phyloP scores from a whole-genome alignment of 1,140 invertebrate genomes.

The Drosophila equinoxialis region DNA sequence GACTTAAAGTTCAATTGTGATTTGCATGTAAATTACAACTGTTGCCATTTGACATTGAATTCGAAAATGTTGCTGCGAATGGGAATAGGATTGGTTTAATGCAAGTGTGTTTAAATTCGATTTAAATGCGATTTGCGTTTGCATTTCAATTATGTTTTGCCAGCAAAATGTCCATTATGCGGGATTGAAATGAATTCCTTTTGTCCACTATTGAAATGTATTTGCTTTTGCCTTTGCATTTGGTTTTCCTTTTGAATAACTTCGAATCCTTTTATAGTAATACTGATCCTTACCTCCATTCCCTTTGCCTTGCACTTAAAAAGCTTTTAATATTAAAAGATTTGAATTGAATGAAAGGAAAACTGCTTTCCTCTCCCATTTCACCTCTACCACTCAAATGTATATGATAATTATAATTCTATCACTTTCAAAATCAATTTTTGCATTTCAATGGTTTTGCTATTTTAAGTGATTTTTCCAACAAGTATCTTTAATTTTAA shows the following conservation, averaged over 20 bases:
- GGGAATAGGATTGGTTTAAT: slow-evolving; percentile 4
- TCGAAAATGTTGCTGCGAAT: slow-evolving; percentile 4
- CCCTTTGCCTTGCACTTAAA: slow-evolving; percentile 30
- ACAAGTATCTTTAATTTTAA: slow-evolving; percentile 8
- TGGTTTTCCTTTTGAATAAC: slow-evolving; percentile 18
- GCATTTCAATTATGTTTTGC: slow-evolving; percentile 53
- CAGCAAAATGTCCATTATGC: slow-evolving; percentile 44
- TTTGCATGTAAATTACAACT: slow-evolving; percentile 7
- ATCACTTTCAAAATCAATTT: slow-evolving; percentile 10
- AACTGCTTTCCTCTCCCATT: background rate
- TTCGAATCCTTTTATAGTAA: slow-evolving; percentile 34
- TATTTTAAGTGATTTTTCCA: slow-evolving; percentile 20
- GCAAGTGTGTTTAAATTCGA: slow-evolving; percentile 3
- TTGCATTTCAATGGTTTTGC: background rate
- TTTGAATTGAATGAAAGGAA: slow-evolving; percentile 10
- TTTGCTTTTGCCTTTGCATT: slow-evolving; percentile 25
- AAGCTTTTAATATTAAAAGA: slow-evolving; percentile 15
- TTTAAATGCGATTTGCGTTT: slow-evolving; percentile 20
- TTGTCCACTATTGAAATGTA: slow-evolving; percentile 17
- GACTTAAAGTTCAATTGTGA: slow-evolving; percentile 2
- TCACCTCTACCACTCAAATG: background rate
- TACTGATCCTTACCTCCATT: background rate
- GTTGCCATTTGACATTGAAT: slow-evolving; percentile 27
- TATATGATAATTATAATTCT: slow-evolving; percentile 14
- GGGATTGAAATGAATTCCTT: slow-evolving; percentile 15